Evolutionary conservation across 2,797 vertebrate species (phyloP).

Genomic region (Semaprochilodus insignis): DNA sequence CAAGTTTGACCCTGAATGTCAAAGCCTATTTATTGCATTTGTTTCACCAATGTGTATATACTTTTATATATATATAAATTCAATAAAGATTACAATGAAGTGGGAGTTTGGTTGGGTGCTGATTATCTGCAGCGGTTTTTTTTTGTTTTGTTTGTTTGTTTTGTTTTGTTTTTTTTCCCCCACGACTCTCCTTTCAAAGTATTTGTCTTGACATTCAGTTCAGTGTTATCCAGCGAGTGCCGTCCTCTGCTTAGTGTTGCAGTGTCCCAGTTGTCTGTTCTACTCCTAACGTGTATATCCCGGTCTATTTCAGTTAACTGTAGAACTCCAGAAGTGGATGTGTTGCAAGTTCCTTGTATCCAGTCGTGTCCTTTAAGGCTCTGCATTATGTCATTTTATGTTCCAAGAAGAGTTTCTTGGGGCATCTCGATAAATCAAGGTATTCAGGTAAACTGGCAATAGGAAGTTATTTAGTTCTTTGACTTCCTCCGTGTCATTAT

Average conservation of each 20-base stretch:
- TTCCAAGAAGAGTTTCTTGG: not conserved
- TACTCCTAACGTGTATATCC: no score
- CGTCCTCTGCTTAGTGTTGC: not conserved
- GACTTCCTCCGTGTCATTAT: no score
- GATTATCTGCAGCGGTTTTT: not conserved
- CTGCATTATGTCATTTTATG: no score
- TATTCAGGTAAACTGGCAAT: not conserved
- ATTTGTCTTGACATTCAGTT: not conserved
- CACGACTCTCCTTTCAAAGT: no score
- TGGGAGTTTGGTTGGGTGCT: constrained; percentile 1
- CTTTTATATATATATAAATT: constrained; percentile 48
- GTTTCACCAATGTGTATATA: constrained; percentile 20
- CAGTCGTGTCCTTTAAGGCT: not conserved
- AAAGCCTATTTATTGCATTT: constrained; percentile 25
- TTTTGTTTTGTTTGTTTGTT: no score
- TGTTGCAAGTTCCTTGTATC: no score
- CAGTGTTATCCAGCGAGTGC: not conserved
- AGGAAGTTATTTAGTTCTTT: not conserved
- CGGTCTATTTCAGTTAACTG: no score
- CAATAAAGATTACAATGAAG: constrained; percentile 65
- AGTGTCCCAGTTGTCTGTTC: no score
- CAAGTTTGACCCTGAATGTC: constrained; percentile 19
- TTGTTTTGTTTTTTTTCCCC: no score
- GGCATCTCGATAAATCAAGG: not conserved
- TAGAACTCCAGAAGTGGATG: no score